Evolutionary conservation across 2,113 vertebrate genomes (phyloP), one percentile per base, ranked within the genome.

Genomic region (Istiophorus platypterus): DNA sequence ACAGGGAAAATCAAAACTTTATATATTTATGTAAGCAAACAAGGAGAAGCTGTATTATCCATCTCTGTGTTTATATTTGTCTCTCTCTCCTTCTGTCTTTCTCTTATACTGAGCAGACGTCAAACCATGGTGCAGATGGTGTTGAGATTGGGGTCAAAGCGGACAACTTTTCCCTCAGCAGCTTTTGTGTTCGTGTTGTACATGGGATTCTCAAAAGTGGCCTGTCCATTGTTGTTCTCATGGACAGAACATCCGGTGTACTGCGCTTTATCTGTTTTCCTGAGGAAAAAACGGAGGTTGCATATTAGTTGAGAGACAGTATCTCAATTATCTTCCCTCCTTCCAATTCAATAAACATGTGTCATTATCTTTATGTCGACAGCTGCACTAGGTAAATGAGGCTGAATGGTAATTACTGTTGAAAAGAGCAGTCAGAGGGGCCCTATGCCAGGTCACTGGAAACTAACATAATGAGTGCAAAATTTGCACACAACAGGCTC

Each of bases 61-160:
- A 3, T 68, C 31, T 76, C 1, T 52, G 10, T 29, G 54, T 58
- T 14, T 64, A 29, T 47, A 41, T 54, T 26, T 67, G 34, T 26
- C 20, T 45, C 24, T 58, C 37, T 22, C 29, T 57, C 69, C 52
- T 11, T 15, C 51, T 59, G 29, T 76, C 65, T 49, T 2, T 63
- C 69, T 29, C 67, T 68, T 52, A 10, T 27, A 29, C 45, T 68
- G n/a, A n/a, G 64, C 15, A 56, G 71, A 84, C 85, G 87, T 97
- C 97, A 99, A 95, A 99, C 98, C 98, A 99, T 99, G 94, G 98
- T 99, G 96, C 98, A 99, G 93, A 99, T 98, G 7, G 98, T 99
- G 95, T 99, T 99, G 94, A 99, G 96, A 92, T 97, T 99, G 89
- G 98, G 97, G 89, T 99, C 98, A 61, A 99, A 99, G 87, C 98